Conservation (phyloP, 2,113 vertebrate species). For the Sphaerodactylus townsendi region DNA sequence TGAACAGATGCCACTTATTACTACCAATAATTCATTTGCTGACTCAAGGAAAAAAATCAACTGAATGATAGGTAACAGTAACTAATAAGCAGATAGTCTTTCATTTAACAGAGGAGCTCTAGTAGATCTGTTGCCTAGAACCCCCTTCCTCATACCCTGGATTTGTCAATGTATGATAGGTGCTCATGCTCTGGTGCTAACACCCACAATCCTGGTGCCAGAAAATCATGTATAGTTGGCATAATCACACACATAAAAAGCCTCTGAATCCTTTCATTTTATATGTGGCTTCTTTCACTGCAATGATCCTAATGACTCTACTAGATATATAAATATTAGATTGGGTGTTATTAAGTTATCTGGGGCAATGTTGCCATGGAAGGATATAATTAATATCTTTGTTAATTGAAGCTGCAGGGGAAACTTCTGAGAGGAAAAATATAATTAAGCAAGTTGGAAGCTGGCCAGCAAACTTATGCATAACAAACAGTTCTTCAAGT, state of each 20-base stretch:
- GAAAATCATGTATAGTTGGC: background rate
- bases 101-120: too few relatives aligned
- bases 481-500: too few relatives aligned
- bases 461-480: constrained; percentile 23
- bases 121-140: background rate
- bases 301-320: background rate
- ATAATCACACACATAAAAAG: background rate
- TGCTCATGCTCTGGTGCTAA: background rate
- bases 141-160: background rate
- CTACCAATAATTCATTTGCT: too few relatives aligned
- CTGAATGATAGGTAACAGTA: too few relatives aligned
- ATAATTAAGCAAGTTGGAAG: constrained; percentile 53
- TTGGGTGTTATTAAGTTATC: constrained; percentile 11
- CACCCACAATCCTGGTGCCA: background rate
- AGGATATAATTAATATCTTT: constrained; percentile 58
- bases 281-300: background rate
- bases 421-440: constrained; percentile 35
- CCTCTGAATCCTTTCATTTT: background rate
- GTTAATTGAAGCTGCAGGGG: constrained; percentile 54
- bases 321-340: constrained; percentile 11
- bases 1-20: too few relatives aligned
- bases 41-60: too few relatives aligned
- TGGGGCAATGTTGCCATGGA: background rate
- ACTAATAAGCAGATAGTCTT: too few relatives aligned
- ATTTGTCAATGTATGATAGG: background rate